These are phyloP conservation scores for Glyphotaelius pellucidus DNA, from an alignment of 2,888 invertebrate species.

Conservation along the genomic window DNA sequence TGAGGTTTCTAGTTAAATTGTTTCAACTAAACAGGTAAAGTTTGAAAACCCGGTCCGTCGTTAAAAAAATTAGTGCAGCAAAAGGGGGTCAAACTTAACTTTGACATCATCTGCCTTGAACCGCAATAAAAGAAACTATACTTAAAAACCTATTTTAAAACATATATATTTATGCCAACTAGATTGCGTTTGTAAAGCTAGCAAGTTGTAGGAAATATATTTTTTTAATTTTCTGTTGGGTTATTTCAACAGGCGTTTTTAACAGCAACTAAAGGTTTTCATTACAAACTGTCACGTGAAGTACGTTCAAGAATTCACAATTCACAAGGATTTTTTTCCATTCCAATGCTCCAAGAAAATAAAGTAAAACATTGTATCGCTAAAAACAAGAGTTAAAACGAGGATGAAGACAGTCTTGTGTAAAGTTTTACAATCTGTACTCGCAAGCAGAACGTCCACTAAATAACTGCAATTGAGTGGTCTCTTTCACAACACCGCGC, in stretches of 20 bases:
- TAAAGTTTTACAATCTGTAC: too few relatives aligned
- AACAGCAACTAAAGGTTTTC: not conserved
- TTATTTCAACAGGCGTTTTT: not conserved
- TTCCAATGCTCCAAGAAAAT: not conserved
- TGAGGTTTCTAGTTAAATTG: not conserved
- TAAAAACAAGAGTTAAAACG: not conserved
- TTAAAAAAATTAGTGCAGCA: not conserved
- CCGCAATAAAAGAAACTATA: not conserved
- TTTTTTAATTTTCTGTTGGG: not conserved
- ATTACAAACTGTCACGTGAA: not conserved
- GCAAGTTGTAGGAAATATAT: not conserved
- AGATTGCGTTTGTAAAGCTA: not conserved
- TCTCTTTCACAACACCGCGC: slow-evolving; percentile 2
- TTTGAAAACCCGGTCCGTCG: not conserved
- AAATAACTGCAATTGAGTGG: not conserved
- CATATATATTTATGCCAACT: not conserved
- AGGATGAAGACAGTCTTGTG: not conserved
- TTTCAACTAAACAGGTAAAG: not conserved
- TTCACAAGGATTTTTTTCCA: not conserved
- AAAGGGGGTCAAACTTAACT: not conserved
- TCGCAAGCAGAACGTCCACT: not conserved
- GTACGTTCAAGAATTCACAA: not conserved
- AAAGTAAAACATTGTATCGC: not conserved
- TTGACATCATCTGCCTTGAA: not conserved
- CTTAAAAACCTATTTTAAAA: too few relatives aligned